A percentile compares a stretch with the other conserved stretches of the same genome.
phyloP scores from a whole-genome alignment of 2,113 vertebrate genomes.

The Zeus faber region DNA sequence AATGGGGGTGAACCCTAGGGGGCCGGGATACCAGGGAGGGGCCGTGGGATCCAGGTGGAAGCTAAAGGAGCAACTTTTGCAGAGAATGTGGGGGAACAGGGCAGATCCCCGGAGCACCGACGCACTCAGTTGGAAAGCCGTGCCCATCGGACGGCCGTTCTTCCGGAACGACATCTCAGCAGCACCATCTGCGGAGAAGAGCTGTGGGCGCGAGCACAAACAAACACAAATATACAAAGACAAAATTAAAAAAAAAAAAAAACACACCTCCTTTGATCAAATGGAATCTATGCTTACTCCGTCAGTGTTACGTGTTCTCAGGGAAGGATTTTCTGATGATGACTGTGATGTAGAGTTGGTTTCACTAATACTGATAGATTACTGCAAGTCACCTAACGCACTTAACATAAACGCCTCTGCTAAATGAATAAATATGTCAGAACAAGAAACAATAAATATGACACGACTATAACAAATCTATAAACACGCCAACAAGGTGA shows the following conservation, averaged over 20 bases:
- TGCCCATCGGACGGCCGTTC: conserved; percentile 79
- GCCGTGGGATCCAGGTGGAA: conserved; percentile 78
- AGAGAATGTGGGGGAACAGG: conserved; percentile 84
- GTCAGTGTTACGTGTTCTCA: too few species aligned
- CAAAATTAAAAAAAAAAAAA: too few species aligned
- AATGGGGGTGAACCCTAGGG: conserved; percentile 72
- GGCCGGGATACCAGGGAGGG: conserved; percentile 74
- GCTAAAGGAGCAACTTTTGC: conserved; percentile 78
- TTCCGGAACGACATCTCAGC: conserved; percentile 83
- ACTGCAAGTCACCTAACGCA: too few species aligned
- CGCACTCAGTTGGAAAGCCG: conserved; percentile 74
- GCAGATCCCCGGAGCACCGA: conserved; percentile 63
- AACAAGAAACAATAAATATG: background rate
- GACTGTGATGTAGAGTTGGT: too few species aligned
- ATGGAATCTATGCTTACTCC: too few species aligned
- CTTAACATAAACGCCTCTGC: too few species aligned
- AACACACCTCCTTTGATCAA: too few species aligned
- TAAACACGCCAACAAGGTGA: background rate
- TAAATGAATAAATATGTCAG: too few species aligned
- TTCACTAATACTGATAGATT: too few species aligned
- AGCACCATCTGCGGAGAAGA: conserved; percentile 54
- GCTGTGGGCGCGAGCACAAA: conserved; percentile 25
- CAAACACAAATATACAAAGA: background rate
- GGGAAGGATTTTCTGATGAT: too few species aligned
- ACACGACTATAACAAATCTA: background rate